Evolutionary conservation across 1,140 invertebrate species (phyloP), one percentile per base, ranked within the genome.

Genomic region (Drosophila rhopaloa): DNA sequence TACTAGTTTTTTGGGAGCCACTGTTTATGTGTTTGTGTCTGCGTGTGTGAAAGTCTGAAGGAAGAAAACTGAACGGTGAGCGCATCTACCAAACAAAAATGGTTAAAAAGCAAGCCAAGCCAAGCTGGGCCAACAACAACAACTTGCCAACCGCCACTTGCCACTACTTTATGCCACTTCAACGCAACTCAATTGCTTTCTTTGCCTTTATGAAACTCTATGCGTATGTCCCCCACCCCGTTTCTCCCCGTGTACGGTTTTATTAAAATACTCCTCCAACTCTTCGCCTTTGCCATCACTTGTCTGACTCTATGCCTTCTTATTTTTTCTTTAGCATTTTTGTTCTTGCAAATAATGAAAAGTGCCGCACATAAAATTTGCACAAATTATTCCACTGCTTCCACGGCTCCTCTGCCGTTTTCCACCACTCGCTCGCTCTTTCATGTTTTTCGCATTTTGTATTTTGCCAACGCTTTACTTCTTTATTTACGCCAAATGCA

Each of bases 181-280:
- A 88, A 88, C 83, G 80, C 84, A 88, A 88, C 84, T 88, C 83
- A 86, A 86, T 86, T 88, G 83, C 83, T 88, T 89, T 88, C 83
- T 88, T 88, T 88, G 84, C 80, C 76, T 83, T 79, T 76, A 79
- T 89, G 79, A 83, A 83, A 79, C 71, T 62, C 47, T 67, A 57
- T 62, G 53, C 55, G 48, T 66, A 43, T 67, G 24, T 56, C 44
- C 38, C 35, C 51, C 29, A 14, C n/a, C 48, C 24, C 44, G 10
- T 44, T 43, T 60, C 11, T 63, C 50, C 58, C 54, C 48, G 60
- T 59, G 50, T 76, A 78, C 47, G 76, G 79, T 88, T 88, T 88
- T 88, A 88, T 84, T 88, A 89, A 88, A 88, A 88, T 78, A 81
- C 81, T 70, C 76, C 58, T 48, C 51, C 24, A 44, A 35, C 62